Base-by-base conservation (phyloP, 2,797 vertebrate species). In the Anableps anableps region DNA sequence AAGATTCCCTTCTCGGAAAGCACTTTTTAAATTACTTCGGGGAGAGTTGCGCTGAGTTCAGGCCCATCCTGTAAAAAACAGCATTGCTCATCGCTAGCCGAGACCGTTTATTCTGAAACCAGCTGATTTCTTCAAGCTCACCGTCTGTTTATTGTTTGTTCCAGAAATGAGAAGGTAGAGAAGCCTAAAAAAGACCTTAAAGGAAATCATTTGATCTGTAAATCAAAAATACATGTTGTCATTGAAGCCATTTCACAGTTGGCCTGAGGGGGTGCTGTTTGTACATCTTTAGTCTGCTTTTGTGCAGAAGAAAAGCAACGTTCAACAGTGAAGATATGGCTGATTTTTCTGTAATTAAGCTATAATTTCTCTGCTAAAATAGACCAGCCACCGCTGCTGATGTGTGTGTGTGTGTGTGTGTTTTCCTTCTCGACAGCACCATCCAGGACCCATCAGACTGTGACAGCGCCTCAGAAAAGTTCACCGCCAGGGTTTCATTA, bases 401-500 rank as follows among this genome's bases (percentile, higher is more conserved):
- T 53, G 78, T n/a, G 23, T 66, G 60, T 58, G 29, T 77, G 73
- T 45, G 78, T 34, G 21, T 55, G 62, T 60, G n/a, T 58, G 48
- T 31, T 11, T 76, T 5, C 51, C 45, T 66, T 26, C 62, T 7
- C 51, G 41, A 34, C 47, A n/a, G 74, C 10, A 38, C 38, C 51
- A 81, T 84, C 80, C 78, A 85, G 81, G 80, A 82, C 58, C 80
- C 81, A 55, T 80, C 75, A 2, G 72, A 86, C 77, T 87, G 88
- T 88, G 82, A 82, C 87, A 72, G 71, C 2, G 74, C 74, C 81
- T 83, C 71, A 51, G 74, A 88, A 89, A 89, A 91, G 88, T 92
- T 88, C 89, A 86, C 74, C 5, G 17, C 5, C 19, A 88, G 85
- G 88, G 84, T 88, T 88, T 90, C 89, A 92, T 93, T 88, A 88